Percentiles rank a stretch among this genome's conserved stretches.
These are phyloP conservation scores for Mythimna ferrago DNA, from an alignment of 2,888 invertebrate genomes.

Conservation along the genomic window DNA sequence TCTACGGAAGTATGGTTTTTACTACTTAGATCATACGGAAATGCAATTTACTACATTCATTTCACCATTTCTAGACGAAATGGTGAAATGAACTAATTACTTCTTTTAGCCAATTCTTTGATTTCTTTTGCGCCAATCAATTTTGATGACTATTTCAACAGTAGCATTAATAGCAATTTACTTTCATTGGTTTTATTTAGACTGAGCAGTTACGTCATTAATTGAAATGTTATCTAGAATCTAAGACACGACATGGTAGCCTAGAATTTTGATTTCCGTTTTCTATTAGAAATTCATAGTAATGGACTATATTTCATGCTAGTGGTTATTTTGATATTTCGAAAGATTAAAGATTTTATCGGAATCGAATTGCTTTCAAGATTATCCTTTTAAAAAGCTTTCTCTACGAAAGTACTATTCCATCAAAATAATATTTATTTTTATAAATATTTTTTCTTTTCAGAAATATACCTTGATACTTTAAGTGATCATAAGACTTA, in stretches of 20 bases:
- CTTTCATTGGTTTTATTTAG: conserved; percentile 32
- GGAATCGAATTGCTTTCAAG: neutral
- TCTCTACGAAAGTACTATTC: neutral
- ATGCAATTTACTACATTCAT: too few species aligned
- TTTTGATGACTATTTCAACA: conserved; percentile 24
- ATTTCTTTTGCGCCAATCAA: conserved; percentile 3
- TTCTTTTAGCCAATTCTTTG: neutral
- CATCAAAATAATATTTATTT: too few species aligned
- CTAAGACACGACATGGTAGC: conserved; percentile 43
- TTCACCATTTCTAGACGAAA: too few species aligned
- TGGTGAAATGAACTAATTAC: too few species aligned
- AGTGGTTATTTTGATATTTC: neutral
- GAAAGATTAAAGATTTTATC: neutral
- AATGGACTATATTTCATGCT: conserved; percentile 24
- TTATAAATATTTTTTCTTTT: too few species aligned
- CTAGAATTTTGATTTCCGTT: conserved; percentile 56
- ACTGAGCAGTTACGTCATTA: conserved; percentile 38
- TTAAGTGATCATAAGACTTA: neutral
- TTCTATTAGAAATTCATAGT: conserved; percentile 42
- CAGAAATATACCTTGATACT: too few species aligned
- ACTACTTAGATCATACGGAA: too few species aligned
- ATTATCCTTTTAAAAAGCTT: conserved; percentile 1
- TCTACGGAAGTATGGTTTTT: too few species aligned
- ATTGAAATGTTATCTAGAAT: conserved; percentile 37
- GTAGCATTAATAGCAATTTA: conserved; percentile 13